phyloP scores from a whole-genome alignment of 2,888 invertebrate species.

The Caenorhabditis sp. region DNA sequence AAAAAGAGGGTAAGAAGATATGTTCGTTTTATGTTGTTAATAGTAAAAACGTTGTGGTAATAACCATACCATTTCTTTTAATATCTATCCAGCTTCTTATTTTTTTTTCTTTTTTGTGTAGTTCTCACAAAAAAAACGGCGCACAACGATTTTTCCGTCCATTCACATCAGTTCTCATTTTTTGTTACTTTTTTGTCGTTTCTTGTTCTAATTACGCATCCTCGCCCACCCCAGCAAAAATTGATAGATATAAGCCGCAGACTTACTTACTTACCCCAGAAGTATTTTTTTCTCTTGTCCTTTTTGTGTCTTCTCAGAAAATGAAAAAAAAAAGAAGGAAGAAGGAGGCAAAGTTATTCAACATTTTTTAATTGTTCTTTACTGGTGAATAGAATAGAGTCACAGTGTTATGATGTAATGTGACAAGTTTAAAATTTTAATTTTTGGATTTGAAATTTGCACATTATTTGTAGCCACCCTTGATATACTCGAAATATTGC shows the following conservation, averaged over 20 bases:
- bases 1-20: background rate
- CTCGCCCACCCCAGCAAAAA: background rate
- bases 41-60: background rate
- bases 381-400: background rate
- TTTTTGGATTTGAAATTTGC: background rate
- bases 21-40: background rate
- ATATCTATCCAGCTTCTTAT: background rate
- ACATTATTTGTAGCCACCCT: background rate
- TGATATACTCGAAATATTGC: no score
- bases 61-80: background rate
- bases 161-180: background rate
- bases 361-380: constrained; percentile 1
- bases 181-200: background rate
- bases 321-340: background rate
- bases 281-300: background rate
- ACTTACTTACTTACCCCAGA: background rate
- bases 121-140: background rate
- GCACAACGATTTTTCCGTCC: background rate
- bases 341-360: background rate
- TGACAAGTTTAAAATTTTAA: background rate
- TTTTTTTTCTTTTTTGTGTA: background rate
- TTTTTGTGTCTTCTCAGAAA: background rate
- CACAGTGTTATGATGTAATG: background rate
- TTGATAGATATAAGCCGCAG: background rate
- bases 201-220: background rate